phyloP scores from a whole-genome alignment of 2,113 vertebrate species.

The Rousettus leschenaultii region DNA sequence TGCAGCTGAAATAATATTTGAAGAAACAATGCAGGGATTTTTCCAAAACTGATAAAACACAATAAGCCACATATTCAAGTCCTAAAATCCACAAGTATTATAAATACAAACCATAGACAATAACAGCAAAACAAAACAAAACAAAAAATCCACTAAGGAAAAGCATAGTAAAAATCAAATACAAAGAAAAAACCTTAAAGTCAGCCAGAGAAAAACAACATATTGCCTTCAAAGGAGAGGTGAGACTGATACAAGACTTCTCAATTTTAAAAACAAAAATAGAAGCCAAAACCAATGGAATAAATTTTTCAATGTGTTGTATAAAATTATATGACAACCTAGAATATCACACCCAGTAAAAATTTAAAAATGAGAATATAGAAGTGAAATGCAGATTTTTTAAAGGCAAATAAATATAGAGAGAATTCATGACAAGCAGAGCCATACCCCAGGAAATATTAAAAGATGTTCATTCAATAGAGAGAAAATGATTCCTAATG shows the following conservation, averaged over 20 bases:
- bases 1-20: not conserved
- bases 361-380: not conserved
- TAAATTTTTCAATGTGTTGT: not conserved
- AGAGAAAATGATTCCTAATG: not conserved
- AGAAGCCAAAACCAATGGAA: not conserved
- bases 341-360: not conserved
- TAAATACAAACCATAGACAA: not conserved
- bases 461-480: not conserved
- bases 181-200: not conserved
- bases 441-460: not conserved
- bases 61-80: not conserved
- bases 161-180: not conserved
- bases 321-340: not conserved
- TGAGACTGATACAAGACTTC: not conserved
- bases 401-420: not conserved
- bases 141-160: not conserved
- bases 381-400: not conserved
- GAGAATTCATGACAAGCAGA: not conserved
- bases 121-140: too few species aligned
- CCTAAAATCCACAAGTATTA: not conserved
- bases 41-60: not conserved
- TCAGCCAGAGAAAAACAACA: not conserved
- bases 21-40: not conserved
- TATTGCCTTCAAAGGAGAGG: not conserved
- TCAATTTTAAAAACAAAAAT: not conserved